Conservation (phyloP, 1,140 invertebrate genomes). For the Caenorhabditis briggsae region DNA sequence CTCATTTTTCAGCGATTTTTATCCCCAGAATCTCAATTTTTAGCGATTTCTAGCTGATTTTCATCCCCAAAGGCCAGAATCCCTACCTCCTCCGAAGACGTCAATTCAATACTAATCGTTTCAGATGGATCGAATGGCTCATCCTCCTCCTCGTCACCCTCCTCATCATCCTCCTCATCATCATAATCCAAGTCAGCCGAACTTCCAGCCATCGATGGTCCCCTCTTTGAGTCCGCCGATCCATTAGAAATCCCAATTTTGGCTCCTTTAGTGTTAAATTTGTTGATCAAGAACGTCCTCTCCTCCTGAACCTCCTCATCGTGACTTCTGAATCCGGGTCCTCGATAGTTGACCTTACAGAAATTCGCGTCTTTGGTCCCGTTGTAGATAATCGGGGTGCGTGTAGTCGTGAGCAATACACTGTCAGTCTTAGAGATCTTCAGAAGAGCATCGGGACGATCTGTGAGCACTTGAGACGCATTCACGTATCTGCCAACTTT, state of each 20-base stretch:
- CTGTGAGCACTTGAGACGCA: constrained; percentile 34
- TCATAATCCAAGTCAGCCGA: not conserved
- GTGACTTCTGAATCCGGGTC: constrained; percentile 60
- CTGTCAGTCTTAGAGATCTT: constrained; percentile 1
- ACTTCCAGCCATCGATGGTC: not conserved
- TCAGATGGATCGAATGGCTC: not conserved
- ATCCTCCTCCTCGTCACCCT: constrained; percentile 33
- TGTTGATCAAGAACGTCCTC: not conserved
- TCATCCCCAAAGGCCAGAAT: too few species aligned
- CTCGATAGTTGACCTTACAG: constrained; percentile 25
- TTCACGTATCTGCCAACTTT: constrained; percentile 7
- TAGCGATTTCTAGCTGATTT: not conserved
- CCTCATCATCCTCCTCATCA: not conserved
- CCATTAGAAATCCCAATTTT: not conserved
- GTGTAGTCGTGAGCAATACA: not conserved
- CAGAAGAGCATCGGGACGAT: constrained; percentile 38
- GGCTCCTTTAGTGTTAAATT: not conserved
- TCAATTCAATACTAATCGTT: not conserved
- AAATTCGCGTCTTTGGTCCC: constrained; percentile 50
- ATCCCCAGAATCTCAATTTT: not conserved
- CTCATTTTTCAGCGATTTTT: too few species aligned
- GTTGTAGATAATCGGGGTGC: constrained; percentile 48
- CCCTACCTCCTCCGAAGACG: not conserved
- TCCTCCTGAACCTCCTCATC: constrained; percentile 47
- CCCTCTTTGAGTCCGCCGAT: not conserved